Evolutionary conservation across 2,888 invertebrate species (phyloP).

Genomic region (Yponomeuta cagnagella): DNA sequence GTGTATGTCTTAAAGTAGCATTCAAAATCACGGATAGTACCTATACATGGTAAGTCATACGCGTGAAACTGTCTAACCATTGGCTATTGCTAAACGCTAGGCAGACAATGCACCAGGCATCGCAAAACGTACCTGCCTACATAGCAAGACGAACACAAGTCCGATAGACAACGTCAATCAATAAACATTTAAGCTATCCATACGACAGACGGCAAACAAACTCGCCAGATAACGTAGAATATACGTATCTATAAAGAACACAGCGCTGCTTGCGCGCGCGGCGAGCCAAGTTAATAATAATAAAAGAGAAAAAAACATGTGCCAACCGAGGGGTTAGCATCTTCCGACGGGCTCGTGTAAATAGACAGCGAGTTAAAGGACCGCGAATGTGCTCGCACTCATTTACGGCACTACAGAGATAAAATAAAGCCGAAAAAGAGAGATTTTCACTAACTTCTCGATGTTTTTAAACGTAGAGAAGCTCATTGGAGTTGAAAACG

Average conservation of each 20-base stretch:
- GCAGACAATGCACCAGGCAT: neutral
- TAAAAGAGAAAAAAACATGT: constrained; percentile 65
- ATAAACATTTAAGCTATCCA: constrained; percentile 2
- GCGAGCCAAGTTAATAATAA: constrained; percentile 65
- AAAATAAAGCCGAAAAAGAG: neutral
- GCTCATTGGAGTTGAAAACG: constrained; percentile 25
- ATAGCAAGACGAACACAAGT: neutral
- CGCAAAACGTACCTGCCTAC: neutral
- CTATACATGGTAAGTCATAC: too few species aligned
- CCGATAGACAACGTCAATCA: neutral
- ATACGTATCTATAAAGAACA: neutral
- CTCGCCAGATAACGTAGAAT: neutral
- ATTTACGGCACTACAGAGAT: constrained; percentile 18
- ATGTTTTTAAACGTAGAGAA: neutral
- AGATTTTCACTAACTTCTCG: neutral
- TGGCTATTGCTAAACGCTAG: too few species aligned
- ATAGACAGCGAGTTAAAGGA: constrained; percentile 45
- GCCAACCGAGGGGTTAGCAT: constrained; percentile 63
- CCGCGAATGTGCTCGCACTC: constrained; percentile 33
- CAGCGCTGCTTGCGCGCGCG: constrained; percentile 19
- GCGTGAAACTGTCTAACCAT: too few species aligned
- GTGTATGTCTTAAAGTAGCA: too few species aligned
- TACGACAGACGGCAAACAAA: constrained; percentile 5
- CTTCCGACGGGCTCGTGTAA: constrained; percentile 53
- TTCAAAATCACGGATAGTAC: too few species aligned